phyloP scores from a whole-genome alignment of 2,888 invertebrate species.

The Craniophora ligustri region DNA sequence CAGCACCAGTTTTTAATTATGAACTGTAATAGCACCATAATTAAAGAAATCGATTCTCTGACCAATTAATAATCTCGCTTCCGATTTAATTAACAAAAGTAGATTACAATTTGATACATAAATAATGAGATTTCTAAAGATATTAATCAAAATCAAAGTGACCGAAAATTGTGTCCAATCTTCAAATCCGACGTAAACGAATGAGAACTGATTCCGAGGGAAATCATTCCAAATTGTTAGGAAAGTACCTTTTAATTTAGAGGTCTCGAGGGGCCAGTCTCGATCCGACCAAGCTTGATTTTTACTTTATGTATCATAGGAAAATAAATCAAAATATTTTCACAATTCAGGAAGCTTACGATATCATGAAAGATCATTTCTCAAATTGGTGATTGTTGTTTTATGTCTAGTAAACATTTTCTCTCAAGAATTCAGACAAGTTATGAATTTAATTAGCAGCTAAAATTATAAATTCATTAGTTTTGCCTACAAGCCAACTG shows the following conservation, averaged over 20 bases:
- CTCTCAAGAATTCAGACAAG: background rate
- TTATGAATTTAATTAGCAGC: conserved; percentile 12
- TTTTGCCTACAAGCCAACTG: conserved; percentile 3
- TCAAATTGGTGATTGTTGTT: conserved; percentile 2
- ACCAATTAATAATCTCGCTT: conserved; percentile 4
- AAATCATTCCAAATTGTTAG: conserved; percentile 55
- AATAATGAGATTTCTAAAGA: background rate
- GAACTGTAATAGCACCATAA: background rate
- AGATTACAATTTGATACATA: conserved; percentile 10
- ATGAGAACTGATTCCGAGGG: conserved; percentile 49
- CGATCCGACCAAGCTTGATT: conserved; percentile 35
- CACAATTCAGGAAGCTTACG: conserved; percentile 39
- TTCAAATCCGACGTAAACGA: conserved; percentile 37
- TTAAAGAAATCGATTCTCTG: conserved; percentile 1
- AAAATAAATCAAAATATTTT: conserved; percentile 54
- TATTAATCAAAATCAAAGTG: conserved; percentile 19
- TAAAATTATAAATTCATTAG: conserved; percentile 12
- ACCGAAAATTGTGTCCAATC: conserved; percentile 38
- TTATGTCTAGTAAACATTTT: no score
- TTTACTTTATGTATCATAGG: conserved; percentile 48
- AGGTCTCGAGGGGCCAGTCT: conserved; percentile 42
- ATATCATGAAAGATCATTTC: conserved; percentile 14
- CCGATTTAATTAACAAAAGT: conserved; percentile 6
- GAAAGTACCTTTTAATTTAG: conserved; percentile 54
- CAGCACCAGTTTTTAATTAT: conserved; percentile 4